phyloP scores from a whole-genome alignment of 1,140 invertebrate genomes.

The Bombus impatiens region DNA sequence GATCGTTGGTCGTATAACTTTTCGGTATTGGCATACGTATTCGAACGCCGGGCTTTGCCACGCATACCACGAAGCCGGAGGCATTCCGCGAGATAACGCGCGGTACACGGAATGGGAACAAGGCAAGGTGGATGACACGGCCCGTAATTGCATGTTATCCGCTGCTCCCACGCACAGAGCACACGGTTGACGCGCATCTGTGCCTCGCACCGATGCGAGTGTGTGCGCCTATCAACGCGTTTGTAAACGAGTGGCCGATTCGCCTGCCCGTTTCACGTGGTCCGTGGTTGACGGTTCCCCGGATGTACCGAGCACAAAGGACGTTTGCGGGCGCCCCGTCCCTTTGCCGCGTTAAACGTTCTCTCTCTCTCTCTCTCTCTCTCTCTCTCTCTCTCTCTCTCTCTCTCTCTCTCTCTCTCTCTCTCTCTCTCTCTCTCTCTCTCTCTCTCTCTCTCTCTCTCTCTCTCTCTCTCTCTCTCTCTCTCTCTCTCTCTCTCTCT shows the following conservation, averaged over 20 bases:
- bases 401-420: constrained; percentile 38
- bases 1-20: constrained; percentile 40
- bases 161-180: constrained; percentile 66
- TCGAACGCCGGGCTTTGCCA: constrained; percentile 68
- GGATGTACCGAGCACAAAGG: constrained; percentile 59
- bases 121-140: constrained; percentile 80
- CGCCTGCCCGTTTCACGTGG: constrained; percentile 64
- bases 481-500: constrained; percentile 38
- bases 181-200: constrained; percentile 54
- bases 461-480: constrained; percentile 36
- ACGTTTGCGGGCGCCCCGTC: constrained; percentile 40
- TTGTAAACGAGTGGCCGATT: constrained; percentile 58
- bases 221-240: constrained; percentile 38
- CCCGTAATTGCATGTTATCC: constrained; percentile 81
- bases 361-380: constrained; percentile 29
- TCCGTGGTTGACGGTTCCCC: constrained; percentile 50
- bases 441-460: constrained; percentile 38
- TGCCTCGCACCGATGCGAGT: background rate
- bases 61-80: constrained; percentile 68
- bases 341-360: constrained; percentile 24
- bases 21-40: constrained; percentile 72
- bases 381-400: constrained; percentile 45
- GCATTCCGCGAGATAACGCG: constrained; percentile 78
- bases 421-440: constrained; percentile 36
- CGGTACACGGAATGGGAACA: constrained; percentile 74